Evolutionary conservation across 2,888 invertebrate species (phyloP).

Genomic region (Drosophila quinaria): DNA sequence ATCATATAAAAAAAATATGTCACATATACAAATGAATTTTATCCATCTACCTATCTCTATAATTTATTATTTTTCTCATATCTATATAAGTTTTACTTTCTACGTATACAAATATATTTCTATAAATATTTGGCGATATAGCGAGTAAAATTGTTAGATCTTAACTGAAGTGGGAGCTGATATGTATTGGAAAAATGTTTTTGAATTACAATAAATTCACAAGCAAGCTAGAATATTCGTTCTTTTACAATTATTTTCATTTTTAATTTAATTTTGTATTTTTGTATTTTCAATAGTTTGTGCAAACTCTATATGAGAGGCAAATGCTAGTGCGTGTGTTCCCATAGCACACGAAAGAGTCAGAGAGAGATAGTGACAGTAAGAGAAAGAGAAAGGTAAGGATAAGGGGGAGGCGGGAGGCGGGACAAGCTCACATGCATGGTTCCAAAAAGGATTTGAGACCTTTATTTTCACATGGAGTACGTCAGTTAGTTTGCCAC

Average conservation of each 20-base stretch:
- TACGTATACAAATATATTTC: too few species aligned
- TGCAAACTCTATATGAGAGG: constrained; percentile 34
- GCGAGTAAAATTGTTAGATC: not conserved
- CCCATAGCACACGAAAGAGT: constrained; percentile 15
- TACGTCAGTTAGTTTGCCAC: constrained; percentile 75
- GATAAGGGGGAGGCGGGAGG: not conserved
- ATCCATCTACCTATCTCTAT: too few species aligned
- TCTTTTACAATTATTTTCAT: constrained; percentile 11
- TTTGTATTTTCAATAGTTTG: constrained; percentile 56
- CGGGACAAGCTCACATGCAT: constrained; percentile 38
- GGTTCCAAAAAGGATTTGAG: constrained; percentile 76
- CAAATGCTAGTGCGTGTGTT: constrained; percentile 22
- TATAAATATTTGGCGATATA: not conserved
- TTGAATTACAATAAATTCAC: constrained; percentile 69
- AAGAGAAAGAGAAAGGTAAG: not conserved
- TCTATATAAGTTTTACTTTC: too few species aligned
- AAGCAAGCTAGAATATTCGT: constrained; percentile 67
- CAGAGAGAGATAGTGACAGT: not conserved
- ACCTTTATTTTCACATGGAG: constrained; percentile 78
- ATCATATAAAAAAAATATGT: too few species aligned
- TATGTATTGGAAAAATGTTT: constrained; percentile 48
- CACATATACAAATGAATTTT: too few species aligned
- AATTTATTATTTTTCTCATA: too few species aligned
- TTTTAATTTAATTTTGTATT: constrained; percentile 17
- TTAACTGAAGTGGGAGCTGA: not conserved